Base-by-base conservation (phyloP, 2,113 vertebrate genomes). In the Trematomus loennbergii region DNA sequence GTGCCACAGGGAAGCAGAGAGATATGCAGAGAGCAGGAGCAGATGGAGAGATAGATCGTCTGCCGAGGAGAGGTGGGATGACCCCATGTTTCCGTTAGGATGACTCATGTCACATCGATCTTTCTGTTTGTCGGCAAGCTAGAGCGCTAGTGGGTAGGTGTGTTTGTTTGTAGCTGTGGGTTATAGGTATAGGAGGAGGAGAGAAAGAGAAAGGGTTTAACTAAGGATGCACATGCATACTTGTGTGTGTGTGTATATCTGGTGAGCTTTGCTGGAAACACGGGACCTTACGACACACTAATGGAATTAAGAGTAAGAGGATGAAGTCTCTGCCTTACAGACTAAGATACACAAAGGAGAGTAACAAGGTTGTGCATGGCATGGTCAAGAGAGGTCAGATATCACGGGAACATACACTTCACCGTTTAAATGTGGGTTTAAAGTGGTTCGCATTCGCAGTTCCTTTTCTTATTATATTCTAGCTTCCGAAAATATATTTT, bases 71-170 rank as follows among this genome's bases (percentile, higher is more conserved):
- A 83, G 70, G 70, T 74, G 64, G 78, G 50, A 58, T 65, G 79
- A 82, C 76, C 73, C 16, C 16, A 57, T 77, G 72, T 54, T 79
- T 48, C 81, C 33, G 55, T 72, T 40, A 65, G 52, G 81, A 89
- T 88, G 83, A 89, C 65, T 92, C 72, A 79, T 73, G 78, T 81
- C 76, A 74, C 89, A 81, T 79, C 65, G 81, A 85, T 83, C 65
- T 52, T 52, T 63, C 45, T 66, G 61, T 78, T 71, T 12, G 13
- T 16, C 48, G 5, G 71, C 54, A 22, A 69, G 66, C 25, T 22
- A 9, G n/a, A 79, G 62, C 36, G 15, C 61, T 33, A 7, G 61
- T 53, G 33, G 68, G 62, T 52, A 60, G 0, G 67, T 48, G 50
- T 82, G 59, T 6, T 9, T 71, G 67, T 62, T 40, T 65, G 61